Percentiles rank a stretch among this genome's conserved stretches.
These are phyloP conservation scores for Lamellibrachia satsuma DNA, from an alignment of 2,888 invertebrate species.

Conservation along the genomic window DNA sequence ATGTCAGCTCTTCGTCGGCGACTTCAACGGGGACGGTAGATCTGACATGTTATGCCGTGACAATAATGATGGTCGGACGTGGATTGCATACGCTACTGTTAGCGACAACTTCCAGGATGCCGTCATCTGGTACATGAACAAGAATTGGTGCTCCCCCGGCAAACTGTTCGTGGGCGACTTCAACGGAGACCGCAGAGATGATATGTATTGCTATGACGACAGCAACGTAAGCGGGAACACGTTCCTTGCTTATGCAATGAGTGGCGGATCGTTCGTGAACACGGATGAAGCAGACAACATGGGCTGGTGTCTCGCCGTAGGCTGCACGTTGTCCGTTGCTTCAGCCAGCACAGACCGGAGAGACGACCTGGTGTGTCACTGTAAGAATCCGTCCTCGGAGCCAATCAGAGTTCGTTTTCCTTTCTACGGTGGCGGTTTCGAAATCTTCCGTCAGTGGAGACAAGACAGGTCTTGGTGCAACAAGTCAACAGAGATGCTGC, in stretches of 20 bases:
- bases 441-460: neutral
- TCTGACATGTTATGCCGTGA: neutral
- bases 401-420: neutral
- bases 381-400: neutral
- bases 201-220: neutral
- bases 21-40: neutral
- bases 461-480: neutral
- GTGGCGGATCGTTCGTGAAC: neutral
- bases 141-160: neutral
- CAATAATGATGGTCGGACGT: neutral
- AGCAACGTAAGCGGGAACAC: neutral
- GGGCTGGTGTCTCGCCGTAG: neutral
- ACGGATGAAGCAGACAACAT: neutral
- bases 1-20: neutral
- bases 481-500: neutral
- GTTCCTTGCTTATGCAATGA: neutral
- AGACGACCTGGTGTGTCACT: neutral
- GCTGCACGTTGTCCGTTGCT: neutral
- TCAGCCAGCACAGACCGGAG: neutral
- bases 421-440: neutral
- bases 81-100: neutral
- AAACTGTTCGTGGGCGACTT: neutral
- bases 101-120: neutral
- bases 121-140: neutral
- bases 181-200: neutral